phyloP scores from a whole-genome alignment of 1,140 invertebrate species.

The Plutomurus gul region DNA sequence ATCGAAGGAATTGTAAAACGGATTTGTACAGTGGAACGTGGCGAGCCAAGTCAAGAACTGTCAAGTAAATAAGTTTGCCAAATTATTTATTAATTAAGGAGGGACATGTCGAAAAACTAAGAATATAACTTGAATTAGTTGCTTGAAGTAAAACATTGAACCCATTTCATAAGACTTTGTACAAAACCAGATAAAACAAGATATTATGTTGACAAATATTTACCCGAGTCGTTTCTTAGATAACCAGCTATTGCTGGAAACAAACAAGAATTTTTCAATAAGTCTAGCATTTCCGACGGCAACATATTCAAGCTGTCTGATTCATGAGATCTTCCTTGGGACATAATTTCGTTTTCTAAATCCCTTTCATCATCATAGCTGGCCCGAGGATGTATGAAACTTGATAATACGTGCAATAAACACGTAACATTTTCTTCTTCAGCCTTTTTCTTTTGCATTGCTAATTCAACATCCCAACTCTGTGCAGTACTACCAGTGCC shows the following conservation, averaged over 20 bases:
- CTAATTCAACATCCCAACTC: slow-evolving; percentile 94
- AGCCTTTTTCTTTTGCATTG: slow-evolving; percentile 80
- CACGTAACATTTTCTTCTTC: slow-evolving; percentile 93
- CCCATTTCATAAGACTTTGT: too few species aligned
- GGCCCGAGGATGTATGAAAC: slow-evolving; percentile 79
- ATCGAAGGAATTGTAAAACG: slow-evolving; percentile 77
- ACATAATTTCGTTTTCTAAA: not conserved
- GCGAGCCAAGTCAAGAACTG: slow-evolving; percentile 89
- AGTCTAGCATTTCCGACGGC: slow-evolving; percentile 72
- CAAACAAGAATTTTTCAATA: slow-evolving; percentile 79
- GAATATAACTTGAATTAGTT: slow-evolving; percentile 19
- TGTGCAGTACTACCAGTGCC: slow-evolving; percentile 93
- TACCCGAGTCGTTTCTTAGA: slow-evolving; percentile 87
- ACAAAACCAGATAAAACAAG: too few species aligned
- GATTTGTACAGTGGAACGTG: slow-evolving; percentile 90
- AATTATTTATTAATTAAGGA: too few species aligned
- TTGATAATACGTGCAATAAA: slow-evolving; percentile 76
- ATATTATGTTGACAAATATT: too few species aligned
- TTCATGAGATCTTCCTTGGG: slow-evolving; percentile 45
- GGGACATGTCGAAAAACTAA: too few species aligned
- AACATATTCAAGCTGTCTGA: slow-evolving; percentile 56
- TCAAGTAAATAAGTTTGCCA: slow-evolving; percentile 39
- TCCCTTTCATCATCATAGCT: slow-evolving; percentile 50
- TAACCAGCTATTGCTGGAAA: slow-evolving; percentile 88
- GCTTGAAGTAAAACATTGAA: too few species aligned